A percentile compares a stretch with the other conserved stretches of the same genome.
Conservation (phyloP, 2,888 invertebrate genomes). For the Trachelus stipa region DNA sequence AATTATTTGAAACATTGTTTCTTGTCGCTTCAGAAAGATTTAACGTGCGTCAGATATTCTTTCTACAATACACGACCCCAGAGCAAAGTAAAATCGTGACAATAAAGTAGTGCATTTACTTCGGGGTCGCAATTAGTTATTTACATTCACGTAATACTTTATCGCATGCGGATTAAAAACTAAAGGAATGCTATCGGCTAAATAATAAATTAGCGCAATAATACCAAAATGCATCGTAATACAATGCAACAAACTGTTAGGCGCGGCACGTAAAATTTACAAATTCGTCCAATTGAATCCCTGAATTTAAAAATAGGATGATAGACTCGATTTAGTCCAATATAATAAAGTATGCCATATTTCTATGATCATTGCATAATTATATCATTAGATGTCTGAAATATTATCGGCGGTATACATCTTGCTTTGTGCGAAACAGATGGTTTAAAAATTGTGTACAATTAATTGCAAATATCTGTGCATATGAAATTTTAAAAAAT, state of each 20-base stretch:
- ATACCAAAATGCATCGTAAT: background rate
- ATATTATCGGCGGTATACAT: background rate
- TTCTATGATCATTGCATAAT: background rate
- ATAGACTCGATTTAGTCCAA: background rate
- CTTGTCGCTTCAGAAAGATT: background rate
- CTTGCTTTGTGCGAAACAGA: background rate
- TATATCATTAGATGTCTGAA: background rate
- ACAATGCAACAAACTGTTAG: background rate
- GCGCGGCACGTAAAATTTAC: background rate
- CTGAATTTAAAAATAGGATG: background rate
- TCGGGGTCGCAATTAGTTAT: conserved; percentile 12
- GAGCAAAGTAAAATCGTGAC: background rate
- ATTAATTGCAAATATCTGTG: background rate
- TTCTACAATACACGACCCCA: background rate
- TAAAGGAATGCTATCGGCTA: background rate
- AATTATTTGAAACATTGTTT: background rate
- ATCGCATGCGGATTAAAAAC: background rate
- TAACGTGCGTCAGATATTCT: background rate
- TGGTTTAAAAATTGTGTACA: background rate
- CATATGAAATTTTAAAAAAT: background rate
- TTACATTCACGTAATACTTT: conserved; percentile 15
- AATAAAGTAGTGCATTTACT: conserved; percentile 7
- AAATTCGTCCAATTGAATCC: background rate
- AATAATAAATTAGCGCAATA: background rate
- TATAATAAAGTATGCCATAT: background rate